phyloP scores from a whole-genome alignment of 2,113 vertebrate genomes.

The Gyps fulvus region DNA sequence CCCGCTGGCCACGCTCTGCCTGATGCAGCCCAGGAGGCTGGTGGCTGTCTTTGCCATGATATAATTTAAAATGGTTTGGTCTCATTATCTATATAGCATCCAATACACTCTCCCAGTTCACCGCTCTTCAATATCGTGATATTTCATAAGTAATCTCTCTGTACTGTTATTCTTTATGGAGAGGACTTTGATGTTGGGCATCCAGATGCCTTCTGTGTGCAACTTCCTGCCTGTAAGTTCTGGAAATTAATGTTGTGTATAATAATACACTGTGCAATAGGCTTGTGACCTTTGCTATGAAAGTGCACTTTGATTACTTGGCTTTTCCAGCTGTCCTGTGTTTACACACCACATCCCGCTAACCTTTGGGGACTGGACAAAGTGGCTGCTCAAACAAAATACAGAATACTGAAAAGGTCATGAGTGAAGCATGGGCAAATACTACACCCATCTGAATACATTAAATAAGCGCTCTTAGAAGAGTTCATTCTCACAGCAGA shows the following conservation, averaged over 20 bases:
- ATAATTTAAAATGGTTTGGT: fast-evolving
- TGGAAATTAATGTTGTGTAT: background rate
- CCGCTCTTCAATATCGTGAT: fast-evolving
- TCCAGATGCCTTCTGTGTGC: background rate
- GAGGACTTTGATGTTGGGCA: background rate
- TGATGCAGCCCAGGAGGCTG: background rate
- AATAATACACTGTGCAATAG: background rate
- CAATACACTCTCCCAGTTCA: background rate
- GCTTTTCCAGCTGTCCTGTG: background rate
- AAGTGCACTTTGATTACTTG: background rate
- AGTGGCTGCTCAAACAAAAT: background rate
- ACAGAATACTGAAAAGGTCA: constrained; percentile 14
- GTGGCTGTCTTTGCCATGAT: fast-evolving
- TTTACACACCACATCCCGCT: background rate
- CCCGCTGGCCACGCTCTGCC: fast-evolving
- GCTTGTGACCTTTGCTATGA: background rate
- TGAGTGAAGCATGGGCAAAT: fast-evolving
- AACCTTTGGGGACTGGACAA: background rate
- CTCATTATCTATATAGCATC: fast-evolving
- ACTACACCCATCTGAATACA: background rate
- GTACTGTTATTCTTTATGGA: background rate
- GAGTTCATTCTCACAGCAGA: background rate
- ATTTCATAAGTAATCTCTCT: background rate
- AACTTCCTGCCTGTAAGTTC: background rate
- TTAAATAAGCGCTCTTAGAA: background rate